Evolutionary conservation across 2,888 invertebrate genomes (phyloP), one percentile per base, ranked within the genome.

Genomic region (Epirrita christyi): DNA sequence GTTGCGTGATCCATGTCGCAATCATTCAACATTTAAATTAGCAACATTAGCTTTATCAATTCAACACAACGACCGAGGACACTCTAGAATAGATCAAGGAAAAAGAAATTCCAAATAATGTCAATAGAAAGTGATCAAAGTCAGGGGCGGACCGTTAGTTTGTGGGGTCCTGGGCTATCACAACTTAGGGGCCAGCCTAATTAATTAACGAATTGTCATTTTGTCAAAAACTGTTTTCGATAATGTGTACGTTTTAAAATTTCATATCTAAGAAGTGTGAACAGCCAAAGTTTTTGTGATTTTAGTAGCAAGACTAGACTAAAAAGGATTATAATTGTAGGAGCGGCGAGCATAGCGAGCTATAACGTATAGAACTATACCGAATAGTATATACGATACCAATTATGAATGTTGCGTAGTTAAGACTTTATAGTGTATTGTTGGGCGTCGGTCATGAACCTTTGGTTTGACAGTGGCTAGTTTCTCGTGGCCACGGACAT

Each of bases 1-100:
- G 69, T 67, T 60, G 47, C 64, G 66, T 66, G 65, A 66, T 57
- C 62, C 51, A 61, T 59, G 61, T 55, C 32, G 48, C 55, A 62
- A 71, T 55, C 50, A 48, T 27, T 13, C 14, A 21, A 32, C 29
- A 36, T 41, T 53, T 29, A 27, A 42, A 32, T 14, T 14, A 14
- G 2, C 10, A 50, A 34, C 27, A 21, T 29, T 43, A 21, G 37
- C 10, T 8, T 28, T 55, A 49, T 45, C 55, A 41, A 37, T 43
- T 14, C 6, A 49, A 44, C n/a, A 32, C 8, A 2, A 6, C 38
- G 21, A 49, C 38, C 37, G n/a, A n/a, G n/a, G n/a, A n/a, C n/a
- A 37, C 29, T 28, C 9, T 10, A 44, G 7, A 37, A 5, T 41
- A 15, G 34, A 29, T 36, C 50, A 50, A 46, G 56, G 47, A 47